These are phyloP conservation scores for Hipposideros larvatus DNA, from an alignment of 2,797 vertebrate genomes.

Conservation along the genomic window DNA sequence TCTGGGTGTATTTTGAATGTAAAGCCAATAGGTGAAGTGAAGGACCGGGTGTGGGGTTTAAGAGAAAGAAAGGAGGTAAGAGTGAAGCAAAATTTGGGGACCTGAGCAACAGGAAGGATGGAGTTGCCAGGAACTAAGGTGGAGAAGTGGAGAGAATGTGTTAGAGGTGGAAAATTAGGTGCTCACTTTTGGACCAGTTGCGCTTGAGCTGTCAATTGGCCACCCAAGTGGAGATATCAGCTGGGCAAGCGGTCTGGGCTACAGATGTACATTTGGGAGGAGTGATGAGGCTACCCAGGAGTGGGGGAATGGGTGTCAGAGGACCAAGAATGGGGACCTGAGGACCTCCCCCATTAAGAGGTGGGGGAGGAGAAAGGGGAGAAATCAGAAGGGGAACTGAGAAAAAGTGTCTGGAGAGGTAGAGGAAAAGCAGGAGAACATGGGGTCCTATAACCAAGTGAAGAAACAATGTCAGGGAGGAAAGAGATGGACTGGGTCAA, in stretches of 20 bases:
- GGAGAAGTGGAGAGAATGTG: not conserved
- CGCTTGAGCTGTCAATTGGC: not conserved
- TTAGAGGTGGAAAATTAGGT: not conserved
- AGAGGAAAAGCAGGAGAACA: not conserved
- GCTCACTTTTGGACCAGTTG: not conserved
- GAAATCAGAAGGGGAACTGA: not conserved
- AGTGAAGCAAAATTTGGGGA: not conserved
- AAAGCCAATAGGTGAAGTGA: not conserved
- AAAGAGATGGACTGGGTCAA: not conserved
- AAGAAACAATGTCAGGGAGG: not conserved
- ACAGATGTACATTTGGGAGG: accelerated
- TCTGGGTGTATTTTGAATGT: not conserved
- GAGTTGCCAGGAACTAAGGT: not conserved
- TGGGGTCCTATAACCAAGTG: not conserved
- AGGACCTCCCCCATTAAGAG: not conserved
- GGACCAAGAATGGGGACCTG: not conserved
- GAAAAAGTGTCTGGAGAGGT: too few relatives aligned
- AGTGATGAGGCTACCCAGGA: not conserved
- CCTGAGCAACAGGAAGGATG: not conserved
- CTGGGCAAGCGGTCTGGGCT: not conserved
- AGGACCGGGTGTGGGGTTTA: not conserved
- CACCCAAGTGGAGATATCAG: not conserved
- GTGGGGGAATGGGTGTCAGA: too few relatives aligned
- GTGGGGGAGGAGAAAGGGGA: not conserved
- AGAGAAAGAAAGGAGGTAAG: not conserved